Percentiles rank a stretch among this genome's conserved stretches.
phyloP scores from a whole-genome alignment of 2,797 vertebrate species.

The Heteromormyrus szaboi region DNA sequence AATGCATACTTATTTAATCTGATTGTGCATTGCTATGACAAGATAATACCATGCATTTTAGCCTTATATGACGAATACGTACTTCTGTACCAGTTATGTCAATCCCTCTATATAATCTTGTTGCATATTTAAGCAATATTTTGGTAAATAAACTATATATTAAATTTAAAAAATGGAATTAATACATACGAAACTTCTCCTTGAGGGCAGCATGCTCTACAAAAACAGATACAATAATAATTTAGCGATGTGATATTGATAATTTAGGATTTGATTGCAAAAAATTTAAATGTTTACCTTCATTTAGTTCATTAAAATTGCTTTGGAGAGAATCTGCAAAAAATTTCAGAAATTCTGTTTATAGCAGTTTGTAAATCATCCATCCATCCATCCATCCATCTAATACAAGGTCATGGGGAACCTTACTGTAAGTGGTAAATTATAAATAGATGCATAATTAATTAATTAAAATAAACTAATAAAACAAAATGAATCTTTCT shows the following conservation, averaged over 20 bases:
- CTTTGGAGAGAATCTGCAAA: not conserved
- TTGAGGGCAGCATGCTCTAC: not conserved
- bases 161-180: not conserved
- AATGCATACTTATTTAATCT: not conserved
- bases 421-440: no score
- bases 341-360: not conserved
- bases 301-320: not conserved
- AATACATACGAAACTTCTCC: not conserved
- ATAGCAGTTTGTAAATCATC: no score
- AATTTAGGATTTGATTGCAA: not conserved
- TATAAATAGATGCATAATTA: not conserved
- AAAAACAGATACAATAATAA: not conserved
- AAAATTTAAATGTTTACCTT: not conserved
- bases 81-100: not conserved
- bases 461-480: no score
- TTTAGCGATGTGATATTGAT: not conserved
- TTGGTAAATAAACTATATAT: not conserved
- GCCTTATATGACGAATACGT: not conserved
- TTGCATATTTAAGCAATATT: not conserved
- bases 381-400: no score
- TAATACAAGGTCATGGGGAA: no score
- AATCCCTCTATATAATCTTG: not conserved
- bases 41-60: no score
- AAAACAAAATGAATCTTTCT: no score
- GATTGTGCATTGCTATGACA: no score